A percentile compares a stretch with the other conserved stretches of the same genome.
phyloP scores from a whole-genome alignment of 1,140 invertebrate genomes.

The Zaprionus camerounensis region DNA sequence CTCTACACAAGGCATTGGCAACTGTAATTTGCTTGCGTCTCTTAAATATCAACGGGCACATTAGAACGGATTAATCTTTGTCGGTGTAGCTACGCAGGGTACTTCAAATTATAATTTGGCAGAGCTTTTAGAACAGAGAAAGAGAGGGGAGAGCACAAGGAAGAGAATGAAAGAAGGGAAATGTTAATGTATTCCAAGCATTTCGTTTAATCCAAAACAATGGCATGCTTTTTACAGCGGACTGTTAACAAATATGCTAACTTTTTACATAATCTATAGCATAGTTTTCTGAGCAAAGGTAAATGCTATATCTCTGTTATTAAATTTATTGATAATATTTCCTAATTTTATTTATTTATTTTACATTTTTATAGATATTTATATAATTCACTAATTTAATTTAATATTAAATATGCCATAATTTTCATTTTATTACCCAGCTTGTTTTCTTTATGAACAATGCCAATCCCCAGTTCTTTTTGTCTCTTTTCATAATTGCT shows the following conservation, averaged over 20 bases:
- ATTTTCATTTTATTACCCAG: neutral
- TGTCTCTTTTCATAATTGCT: neutral
- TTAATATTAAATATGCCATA: too few species aligned
- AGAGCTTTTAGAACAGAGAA: neutral
- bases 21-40: conserved; percentile 10
- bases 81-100: neutral
- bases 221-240: neutral
- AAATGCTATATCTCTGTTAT: neutral
- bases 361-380: too few species aligned
- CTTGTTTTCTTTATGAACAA: neutral
- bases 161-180: neutral
- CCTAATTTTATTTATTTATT: neutral
- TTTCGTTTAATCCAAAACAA: neutral
- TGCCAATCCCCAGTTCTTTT: neutral
- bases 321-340: too few species aligned
- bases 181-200: neutral
- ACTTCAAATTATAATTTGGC: neutral
- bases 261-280: neutral
- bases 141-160: neutral
- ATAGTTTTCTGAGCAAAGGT: neutral
- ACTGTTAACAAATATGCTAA: neutral
- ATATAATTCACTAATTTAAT: too few species aligned
- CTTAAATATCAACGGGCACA: conserved; percentile 4
- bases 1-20: conserved; percentile 34
- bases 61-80: conserved; percentile 1